Percentiles rank a stretch among this genome's conserved stretches.
Evolutionary conservation across 2,888 invertebrate species (phyloP).

Genomic region (Pseudanteris insignis): DNA sequence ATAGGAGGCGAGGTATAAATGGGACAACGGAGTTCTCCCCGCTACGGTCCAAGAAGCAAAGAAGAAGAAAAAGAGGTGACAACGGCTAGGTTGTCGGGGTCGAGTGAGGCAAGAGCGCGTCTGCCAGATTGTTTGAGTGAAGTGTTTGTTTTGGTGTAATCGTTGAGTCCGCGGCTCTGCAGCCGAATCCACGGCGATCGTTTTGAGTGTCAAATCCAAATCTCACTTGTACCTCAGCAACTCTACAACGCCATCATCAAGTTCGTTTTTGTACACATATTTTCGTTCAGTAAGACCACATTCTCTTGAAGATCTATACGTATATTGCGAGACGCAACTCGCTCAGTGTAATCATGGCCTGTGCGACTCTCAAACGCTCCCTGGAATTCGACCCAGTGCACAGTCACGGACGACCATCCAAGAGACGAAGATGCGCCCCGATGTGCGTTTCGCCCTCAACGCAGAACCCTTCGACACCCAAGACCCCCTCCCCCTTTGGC

Average conservation of each 20-base stretch:
- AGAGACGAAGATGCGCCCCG: slow-evolving; percentile 90
- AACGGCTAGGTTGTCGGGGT: slow-evolving; percentile 2
- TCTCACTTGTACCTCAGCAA: not conserved
- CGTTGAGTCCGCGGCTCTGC: slow-evolving; percentile 2
- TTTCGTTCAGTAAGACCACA: slow-evolving; percentile 1
- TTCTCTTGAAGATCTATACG: too few species aligned
- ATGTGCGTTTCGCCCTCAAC: slow-evolving; percentile 75
- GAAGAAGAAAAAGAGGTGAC: not conserved
- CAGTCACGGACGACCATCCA: slow-evolving; percentile 83
- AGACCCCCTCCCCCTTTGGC: slow-evolving; percentile 81
- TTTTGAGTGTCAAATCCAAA: not conserved
- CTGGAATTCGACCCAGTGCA: slow-evolving; percentile 94
- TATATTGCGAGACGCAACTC: slow-evolving; percentile 9
- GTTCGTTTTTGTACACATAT: slow-evolving; percentile 5
- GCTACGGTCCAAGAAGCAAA: not conserved
- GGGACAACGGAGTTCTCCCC: not conserved
- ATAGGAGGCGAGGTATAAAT: too few species aligned
- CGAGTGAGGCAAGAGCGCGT: slow-evolving; percentile 23
- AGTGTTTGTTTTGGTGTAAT: slow-evolving; percentile 64
- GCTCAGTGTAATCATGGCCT: slow-evolving; percentile 79
- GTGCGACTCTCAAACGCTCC: slow-evolving; percentile 95
- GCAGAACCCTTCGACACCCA: slow-evolving; percentile 57
- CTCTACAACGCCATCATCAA: not conserved
- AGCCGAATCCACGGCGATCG: slow-evolving; percentile 48
- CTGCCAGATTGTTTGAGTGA: slow-evolving; percentile 64